Percentiles rank a stretch among this genome's conserved stretches.
Evolutionary conservation across 2,113 vertebrate species (phyloP).

Genomic region (Protomyctophum bolini): DNA sequence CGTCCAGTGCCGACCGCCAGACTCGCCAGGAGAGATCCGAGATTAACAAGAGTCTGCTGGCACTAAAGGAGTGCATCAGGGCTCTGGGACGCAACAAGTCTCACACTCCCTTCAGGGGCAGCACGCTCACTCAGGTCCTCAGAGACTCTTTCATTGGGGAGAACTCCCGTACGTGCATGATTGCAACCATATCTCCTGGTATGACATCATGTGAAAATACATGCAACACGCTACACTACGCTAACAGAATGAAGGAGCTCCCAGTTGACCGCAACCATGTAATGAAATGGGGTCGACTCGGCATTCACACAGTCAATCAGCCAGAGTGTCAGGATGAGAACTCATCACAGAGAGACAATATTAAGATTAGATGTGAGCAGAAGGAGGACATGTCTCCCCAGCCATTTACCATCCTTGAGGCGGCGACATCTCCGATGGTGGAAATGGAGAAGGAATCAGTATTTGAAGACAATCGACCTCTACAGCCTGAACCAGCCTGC

Average conservation of each 20-base stretch:
- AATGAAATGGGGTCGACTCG: constrained; percentile 79
- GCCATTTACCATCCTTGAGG: too few relatives aligned
- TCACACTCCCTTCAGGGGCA: constrained; percentile 80
- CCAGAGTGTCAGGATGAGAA: constrained; percentile 87
- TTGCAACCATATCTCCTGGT: constrained; percentile 90
- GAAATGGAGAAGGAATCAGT: too few relatives aligned
- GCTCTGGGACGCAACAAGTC: too few relatives aligned
- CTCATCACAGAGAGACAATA: constrained; percentile 90
- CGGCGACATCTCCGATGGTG: too few relatives aligned
- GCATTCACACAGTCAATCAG: constrained; percentile 83
- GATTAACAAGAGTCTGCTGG: too few relatives aligned
- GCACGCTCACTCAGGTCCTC: constrained; percentile 92
- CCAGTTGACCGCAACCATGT: constrained; percentile 80
- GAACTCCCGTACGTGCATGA: constrained; percentile 92
- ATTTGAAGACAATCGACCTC: too few relatives aligned
- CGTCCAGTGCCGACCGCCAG: too few relatives aligned
- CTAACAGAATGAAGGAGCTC: constrained; percentile 67
- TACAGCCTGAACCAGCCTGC: too few relatives aligned
- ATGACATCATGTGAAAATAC: constrained; percentile 94
- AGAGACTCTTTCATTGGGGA: constrained; percentile 91
- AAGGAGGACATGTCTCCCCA: constrained; percentile 85
- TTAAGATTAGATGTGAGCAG: constrained; percentile 91
- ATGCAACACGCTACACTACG: constrained; percentile 88
- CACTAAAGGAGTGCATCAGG: too few relatives aligned
- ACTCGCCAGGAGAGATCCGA: too few relatives aligned